These are phyloP conservation scores for Hipposideros larvatus DNA, from an alignment of 2,797 vertebrate genomes.

Conservation along the genomic window DNA sequence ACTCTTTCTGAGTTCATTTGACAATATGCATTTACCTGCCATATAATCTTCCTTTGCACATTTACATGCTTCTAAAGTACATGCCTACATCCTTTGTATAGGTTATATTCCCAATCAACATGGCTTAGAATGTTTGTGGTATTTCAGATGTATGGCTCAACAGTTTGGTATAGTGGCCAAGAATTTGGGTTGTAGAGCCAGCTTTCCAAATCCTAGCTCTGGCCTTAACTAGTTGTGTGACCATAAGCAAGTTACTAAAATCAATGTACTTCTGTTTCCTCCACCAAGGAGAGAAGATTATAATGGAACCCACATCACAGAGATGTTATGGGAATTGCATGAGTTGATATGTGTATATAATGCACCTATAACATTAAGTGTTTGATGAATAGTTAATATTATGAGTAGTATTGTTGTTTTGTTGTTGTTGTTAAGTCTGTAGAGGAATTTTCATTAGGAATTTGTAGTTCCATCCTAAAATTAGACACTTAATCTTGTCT, in stretches of 20 bases:
- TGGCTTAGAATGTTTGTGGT: neutral
- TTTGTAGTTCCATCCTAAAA: slow-evolving; percentile 7
- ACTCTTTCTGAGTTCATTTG: no score
- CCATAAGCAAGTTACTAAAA: neutral
- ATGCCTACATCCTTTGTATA: neutral
- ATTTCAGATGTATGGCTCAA: neutral
- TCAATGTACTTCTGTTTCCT: neutral
- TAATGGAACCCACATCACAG: neutral
- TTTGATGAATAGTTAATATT: neutral
- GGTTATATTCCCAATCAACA: neutral
- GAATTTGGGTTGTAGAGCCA: neutral
- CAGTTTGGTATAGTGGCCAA: neutral
- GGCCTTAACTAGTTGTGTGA: neutral
- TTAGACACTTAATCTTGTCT: neutral
- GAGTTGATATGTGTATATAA: neutral
- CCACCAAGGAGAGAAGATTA: neutral
- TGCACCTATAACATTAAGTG: neutral
- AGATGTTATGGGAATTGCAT: neutral
- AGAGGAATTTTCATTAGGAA: neutral
- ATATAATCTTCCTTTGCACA: neutral
- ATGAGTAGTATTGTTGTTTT: neutral
- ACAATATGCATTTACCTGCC: neutral
- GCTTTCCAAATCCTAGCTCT: neutral
- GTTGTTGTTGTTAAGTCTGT: neutral
- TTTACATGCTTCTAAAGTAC: neutral